These are phyloP conservation scores for Haliclystus octoradiatus DNA, from an alignment of 30 jellyfish, hydroid and myxozoan species.

Conservation along the genomic window DNA sequence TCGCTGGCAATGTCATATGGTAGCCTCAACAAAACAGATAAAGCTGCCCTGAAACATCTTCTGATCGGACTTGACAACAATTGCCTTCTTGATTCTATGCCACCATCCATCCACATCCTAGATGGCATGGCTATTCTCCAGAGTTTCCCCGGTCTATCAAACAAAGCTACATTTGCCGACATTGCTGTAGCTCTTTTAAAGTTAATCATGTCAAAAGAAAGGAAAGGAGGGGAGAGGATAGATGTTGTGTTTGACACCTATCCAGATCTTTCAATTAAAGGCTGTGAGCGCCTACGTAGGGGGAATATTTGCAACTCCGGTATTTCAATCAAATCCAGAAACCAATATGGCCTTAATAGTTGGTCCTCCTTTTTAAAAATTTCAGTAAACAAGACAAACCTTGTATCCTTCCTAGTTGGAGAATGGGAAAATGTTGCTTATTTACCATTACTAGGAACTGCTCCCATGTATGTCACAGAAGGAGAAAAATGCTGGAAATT, in stretches of 20 bases:
- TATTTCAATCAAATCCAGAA: conserved; percentile 19
- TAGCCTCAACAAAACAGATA: conserved; percentile 17
- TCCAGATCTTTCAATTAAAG: conserved; percentile 9
- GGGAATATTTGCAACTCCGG: not conserved
- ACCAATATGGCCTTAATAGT: conserved; percentile 9
- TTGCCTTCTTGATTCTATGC: conserved; percentile 8
- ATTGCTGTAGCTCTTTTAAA: conserved; percentile 3
- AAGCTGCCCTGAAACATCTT: conserved; percentile 21
- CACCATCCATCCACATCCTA: conserved; percentile 11
- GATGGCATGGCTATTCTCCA: conserved; percentile 19
- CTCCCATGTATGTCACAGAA: conserved; percentile 9
- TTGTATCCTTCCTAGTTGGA: conserved; percentile 8
- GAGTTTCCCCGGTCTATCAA: conserved; percentile 2
- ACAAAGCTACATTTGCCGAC: conserved; percentile 12
- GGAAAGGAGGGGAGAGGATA: no score
- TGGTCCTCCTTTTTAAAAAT: conserved; percentile 16
- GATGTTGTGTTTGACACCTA: conserved; percentile 25
- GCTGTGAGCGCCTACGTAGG: not conserved
- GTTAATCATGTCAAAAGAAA: no score
- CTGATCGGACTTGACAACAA: no score
- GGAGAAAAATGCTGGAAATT: conserved; percentile 21
- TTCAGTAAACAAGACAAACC: conserved; percentile 22
- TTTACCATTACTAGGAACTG: conserved; percentile 13
- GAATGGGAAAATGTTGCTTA: conserved; percentile 11
- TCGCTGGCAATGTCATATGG: conserved; percentile 19